These are phyloP conservation scores for Scomberomorus guttatus DNA, from an alignment of 2,797 vertebrate genomes.

Conservation along the genomic window DNA sequence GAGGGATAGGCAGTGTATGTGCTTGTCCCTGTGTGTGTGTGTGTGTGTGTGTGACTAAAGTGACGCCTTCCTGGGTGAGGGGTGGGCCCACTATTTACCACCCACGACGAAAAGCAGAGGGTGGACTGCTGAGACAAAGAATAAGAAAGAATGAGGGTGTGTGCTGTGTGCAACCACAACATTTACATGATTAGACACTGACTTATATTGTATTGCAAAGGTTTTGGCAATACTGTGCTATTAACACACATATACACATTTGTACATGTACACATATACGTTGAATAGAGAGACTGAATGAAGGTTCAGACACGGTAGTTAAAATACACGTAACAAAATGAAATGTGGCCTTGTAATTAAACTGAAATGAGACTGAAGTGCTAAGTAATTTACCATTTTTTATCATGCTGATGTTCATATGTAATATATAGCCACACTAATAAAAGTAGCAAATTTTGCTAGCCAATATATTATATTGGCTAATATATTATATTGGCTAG, in stretches of 20 bases:
- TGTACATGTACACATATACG: not conserved
- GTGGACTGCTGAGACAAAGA: conserved; percentile 37
- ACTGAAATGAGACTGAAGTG: not conserved
- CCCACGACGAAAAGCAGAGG: conserved; percentile 74
- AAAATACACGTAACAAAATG: not conserved
- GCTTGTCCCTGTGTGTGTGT: conserved; percentile 21
- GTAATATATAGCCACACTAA: not conserved
- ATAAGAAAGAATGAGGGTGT: conserved; percentile 22
- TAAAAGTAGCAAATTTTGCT: conserved; percentile 1
- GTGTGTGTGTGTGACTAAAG: conserved; percentile 41
- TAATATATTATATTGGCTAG: not conserved
- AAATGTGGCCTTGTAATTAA: conserved; percentile 8
- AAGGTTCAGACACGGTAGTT: not conserved
- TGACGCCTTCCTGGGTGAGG: conserved; percentile 72
- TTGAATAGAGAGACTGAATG: not conserved
- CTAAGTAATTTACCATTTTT: not conserved
- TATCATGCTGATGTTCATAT: not conserved
- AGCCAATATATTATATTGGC: not conserved
- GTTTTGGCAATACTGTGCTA: not conserved
- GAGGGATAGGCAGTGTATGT: conserved; percentile 44
- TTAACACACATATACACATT: not conserved
- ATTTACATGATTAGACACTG: conserved; percentile 15
- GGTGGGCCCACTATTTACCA: conserved; percentile 71
- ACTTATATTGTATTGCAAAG: not conserved
- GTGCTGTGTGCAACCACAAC: not conserved